Conservation (phyloP, 2,888 invertebrate species). For the Thymelicus lineola region DNA sequence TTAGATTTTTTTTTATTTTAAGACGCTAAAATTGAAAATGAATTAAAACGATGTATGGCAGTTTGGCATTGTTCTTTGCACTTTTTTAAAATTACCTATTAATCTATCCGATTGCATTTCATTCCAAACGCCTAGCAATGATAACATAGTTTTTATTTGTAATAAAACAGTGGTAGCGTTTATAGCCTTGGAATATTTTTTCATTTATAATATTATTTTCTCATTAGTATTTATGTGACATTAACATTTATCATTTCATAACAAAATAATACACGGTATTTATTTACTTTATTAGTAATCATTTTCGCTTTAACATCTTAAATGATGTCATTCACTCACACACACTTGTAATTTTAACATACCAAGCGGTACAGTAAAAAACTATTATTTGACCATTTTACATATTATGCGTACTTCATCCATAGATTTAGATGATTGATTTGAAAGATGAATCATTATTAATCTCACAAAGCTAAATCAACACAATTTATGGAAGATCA, state of each 20-base stretch:
- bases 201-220: too few species aligned
- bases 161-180: background rate
- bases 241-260: conserved; percentile 18
- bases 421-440: conserved; percentile 5
- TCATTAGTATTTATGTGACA: background rate
- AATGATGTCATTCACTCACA: conserved; percentile 44
- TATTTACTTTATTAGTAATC: conserved; percentile 79
- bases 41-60: too few species aligned
- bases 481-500: background rate
- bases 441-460: conserved; percentile 1
- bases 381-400: conserved; percentile 32
- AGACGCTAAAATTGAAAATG: too few species aligned
- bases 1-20: too few species aligned
- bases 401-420: conserved; percentile 7
- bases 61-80: too few species aligned
- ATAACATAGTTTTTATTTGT: too few species aligned
- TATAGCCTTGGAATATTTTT: background rate
- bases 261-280: conserved; percentile 46
- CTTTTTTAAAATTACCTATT: too few species aligned
- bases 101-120: too few species aligned
- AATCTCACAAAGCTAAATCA: background rate
- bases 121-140: too few species aligned
- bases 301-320: conserved; percentile 49
- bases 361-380: conserved; percentile 26
- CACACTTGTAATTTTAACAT: conserved; percentile 23